A percentile compares a stretch with the other conserved stretches of the same genome.
Evolutionary conservation across 2,797 vertebrate genomes (phyloP).

Genomic region (Triplophysa yarkandensis): DNA sequence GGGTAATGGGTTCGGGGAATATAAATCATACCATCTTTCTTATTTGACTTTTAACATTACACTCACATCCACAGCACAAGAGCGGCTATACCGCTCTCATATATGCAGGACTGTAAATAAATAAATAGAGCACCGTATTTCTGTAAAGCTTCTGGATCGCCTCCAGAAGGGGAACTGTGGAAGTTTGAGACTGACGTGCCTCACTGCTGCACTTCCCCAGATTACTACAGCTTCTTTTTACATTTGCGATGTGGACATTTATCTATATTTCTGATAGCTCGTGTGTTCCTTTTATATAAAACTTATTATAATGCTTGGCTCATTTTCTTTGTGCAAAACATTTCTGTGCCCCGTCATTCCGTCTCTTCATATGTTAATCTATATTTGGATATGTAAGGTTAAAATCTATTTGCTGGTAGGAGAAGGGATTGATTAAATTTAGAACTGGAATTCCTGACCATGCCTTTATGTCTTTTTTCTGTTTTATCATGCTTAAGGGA

Average conservation of each 20-base stretch:
- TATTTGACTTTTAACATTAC: constrained; percentile 35
- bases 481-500: too few species aligned
- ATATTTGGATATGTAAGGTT: too few species aligned
- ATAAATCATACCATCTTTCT: constrained; percentile 35
- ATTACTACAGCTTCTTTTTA: constrained; percentile 26
- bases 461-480: too few species aligned
- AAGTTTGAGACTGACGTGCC: constrained; percentile 11
- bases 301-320: constrained; percentile 45
- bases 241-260: constrained; percentile 27
- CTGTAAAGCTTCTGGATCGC: constrained; percentile 5
- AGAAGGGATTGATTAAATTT: not conserved
- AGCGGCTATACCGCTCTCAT: constrained; percentile 36
- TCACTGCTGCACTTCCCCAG: constrained; percentile 19
- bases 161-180: constrained; percentile 20
- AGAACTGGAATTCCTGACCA: too few species aligned
- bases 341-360: not conserved
- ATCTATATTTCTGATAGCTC: constrained; percentile 43
- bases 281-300: constrained; percentile 43
- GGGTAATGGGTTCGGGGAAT: constrained; percentile 28
- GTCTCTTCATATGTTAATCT: not conserved
- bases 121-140: constrained; percentile 11
- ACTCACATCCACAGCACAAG: constrained; percentile 28
- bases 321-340: not conserved
- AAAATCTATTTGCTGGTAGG: too few species aligned
- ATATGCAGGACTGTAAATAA: constrained; percentile 33